Percentiles rank a stretch among this genome's conserved stretches.
These are phyloP conservation scores for Lutjanus campechanus DNA, from an alignment of 2,797 vertebrate species.

Conservation along the genomic window DNA sequence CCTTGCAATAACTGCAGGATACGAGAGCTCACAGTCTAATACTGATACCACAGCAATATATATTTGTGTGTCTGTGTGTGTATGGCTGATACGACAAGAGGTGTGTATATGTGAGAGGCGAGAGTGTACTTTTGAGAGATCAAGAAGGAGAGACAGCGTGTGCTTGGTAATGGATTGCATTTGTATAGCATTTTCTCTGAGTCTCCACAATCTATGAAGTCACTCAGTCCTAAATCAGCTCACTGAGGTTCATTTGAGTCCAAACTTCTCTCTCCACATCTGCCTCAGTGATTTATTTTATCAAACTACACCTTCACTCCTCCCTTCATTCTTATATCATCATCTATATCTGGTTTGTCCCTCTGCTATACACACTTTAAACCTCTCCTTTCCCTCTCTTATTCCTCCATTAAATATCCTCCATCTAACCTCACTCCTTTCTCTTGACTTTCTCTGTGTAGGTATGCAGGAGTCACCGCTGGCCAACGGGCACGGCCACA, in stretches of 20 bases:
- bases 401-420: slow-evolving; percentile 8
- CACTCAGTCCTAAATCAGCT: slow-evolving; percentile 65
- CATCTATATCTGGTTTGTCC: slow-evolving; percentile 3
- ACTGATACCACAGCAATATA: slow-evolving; percentile 79
- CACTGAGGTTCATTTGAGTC: slow-evolving; percentile 53
- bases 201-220: slow-evolving; percentile 70
- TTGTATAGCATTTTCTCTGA: slow-evolving; percentile 76
- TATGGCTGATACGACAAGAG: slow-evolving; percentile 62
- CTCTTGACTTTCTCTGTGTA: slow-evolving; percentile 67
- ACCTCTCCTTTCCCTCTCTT: slow-evolving; percentile 1
- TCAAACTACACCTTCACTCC: slow-evolving; percentile 17
- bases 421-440: slow-evolving; percentile 19
- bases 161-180: slow-evolving; percentile 78
- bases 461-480: slow-evolving; percentile 96
- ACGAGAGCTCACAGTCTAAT: slow-evolving; percentile 83
- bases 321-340: slow-evolving; percentile 13
- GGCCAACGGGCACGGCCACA: slow-evolving; percentile 94
- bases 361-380: background rate
- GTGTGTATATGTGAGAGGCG: slow-evolving; percentile 64
- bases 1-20: slow-evolving; percentile 86
- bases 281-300: slow-evolving; percentile 36
- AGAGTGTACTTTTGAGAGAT: slow-evolving; percentile 71
- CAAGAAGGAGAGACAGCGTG: slow-evolving; percentile 60
- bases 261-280: slow-evolving; percentile 47
- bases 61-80: slow-evolving; percentile 73